Percentiles rank a stretch among this genome's conserved stretches.
These are phyloP conservation scores for Meteorus cinctellus DNA, from an alignment of 2,888 invertebrate species.

Conservation along the genomic window DNA sequence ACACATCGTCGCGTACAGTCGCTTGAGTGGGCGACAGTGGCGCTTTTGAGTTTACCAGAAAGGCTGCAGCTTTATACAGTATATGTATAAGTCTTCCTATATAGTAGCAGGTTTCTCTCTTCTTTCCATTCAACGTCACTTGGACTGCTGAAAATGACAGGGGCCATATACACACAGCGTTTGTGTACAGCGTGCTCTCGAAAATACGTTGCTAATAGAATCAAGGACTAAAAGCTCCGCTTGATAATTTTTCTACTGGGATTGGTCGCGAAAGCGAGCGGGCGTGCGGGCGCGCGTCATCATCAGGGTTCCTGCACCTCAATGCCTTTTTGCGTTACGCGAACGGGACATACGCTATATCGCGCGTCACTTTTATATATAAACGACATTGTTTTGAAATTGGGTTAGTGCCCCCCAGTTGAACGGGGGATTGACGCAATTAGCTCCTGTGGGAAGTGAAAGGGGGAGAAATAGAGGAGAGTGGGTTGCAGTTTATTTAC, in stretches of 20 bases:
- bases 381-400: slow-evolving; percentile 67
- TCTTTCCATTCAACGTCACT: slow-evolving; percentile 13
- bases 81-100: not conserved
- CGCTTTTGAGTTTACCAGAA: slow-evolving; percentile 11
- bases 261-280: slow-evolving; percentile 33
- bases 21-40: slow-evolving; percentile 1
- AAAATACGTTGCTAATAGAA: slow-evolving; percentile 65
- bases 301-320: slow-evolving; percentile 26
- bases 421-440: slow-evolving; percentile 52
- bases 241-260: slow-evolving; percentile 62
- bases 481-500: slow-evolving; percentile 54
- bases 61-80: not conserved
- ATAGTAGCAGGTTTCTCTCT: not conserved
- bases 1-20: not conserved
- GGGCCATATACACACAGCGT: slow-evolving; percentile 59
- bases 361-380: slow-evolving; percentile 24
- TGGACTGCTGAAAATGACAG: slow-evolving; percentile 62
- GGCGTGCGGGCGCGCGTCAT: slow-evolving; percentile 17
- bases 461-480: slow-evolving; percentile 32
- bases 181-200: slow-evolving; percentile 61
- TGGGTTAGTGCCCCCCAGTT: slow-evolving; percentile 54
- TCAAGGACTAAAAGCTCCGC: slow-evolving; percentile 67
- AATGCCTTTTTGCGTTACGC: slow-evolving; percentile 33
- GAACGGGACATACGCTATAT: slow-evolving; percentile 29
- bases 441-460: slow-evolving; percentile 38